phyloP scores from a whole-genome alignment of 2,797 vertebrate genomes.

The Paguma larvata region DNA sequence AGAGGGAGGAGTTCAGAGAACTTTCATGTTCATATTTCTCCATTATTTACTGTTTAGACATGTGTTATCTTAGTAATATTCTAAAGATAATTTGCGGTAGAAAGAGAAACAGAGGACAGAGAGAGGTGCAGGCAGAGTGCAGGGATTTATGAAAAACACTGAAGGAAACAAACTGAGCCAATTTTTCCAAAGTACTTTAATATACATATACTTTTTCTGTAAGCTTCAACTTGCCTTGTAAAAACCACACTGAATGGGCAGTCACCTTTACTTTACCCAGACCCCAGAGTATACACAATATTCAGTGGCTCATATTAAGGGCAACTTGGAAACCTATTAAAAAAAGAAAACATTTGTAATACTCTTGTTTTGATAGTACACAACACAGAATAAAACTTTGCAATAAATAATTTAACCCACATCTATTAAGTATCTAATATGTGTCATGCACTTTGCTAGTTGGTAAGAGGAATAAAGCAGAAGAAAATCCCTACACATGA shows the following conservation, averaged over 20 bases:
- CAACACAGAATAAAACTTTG: background rate
- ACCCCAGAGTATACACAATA: background rate
- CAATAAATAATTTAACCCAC: constrained; percentile 8
- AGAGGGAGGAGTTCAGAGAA: background rate
- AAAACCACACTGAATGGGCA: background rate
- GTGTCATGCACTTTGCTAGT: background rate
- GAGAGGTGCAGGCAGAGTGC: background rate
- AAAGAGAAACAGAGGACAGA: background rate
- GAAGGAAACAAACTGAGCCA: background rate
- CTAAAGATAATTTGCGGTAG: background rate
- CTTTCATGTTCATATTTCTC: background rate
- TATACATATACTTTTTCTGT: background rate
- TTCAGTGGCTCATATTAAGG: background rate
- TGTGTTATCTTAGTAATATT: constrained; percentile 13
- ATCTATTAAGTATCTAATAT: background rate
- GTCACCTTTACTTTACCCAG: background rate
- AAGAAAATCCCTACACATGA: background rate
- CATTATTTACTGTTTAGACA: background rate
- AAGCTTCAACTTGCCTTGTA: background rate
- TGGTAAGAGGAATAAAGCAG: background rate
- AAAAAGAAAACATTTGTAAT: background rate
- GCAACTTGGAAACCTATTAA: background rate
- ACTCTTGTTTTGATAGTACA: background rate
- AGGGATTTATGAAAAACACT: background rate
- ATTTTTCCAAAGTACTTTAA: background rate